Base-by-base conservation (phyloP, 1,140 invertebrate genomes). In the Atta cephalotes region DNA sequence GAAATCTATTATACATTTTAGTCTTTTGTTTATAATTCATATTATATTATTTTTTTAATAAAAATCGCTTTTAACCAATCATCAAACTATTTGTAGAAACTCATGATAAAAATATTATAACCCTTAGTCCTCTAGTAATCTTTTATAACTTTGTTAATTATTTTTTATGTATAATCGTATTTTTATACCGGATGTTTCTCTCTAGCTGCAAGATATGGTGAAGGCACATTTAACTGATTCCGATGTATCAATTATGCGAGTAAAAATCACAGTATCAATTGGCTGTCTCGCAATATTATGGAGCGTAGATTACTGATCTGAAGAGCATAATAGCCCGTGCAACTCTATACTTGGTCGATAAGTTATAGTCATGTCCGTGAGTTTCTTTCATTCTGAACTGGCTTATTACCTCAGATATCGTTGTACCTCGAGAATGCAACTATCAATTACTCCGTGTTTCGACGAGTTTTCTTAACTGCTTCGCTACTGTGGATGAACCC, bases 401-500 rank as follows among this genome's bases (percentile, higher is more conserved):
- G 25, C 53, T 82, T 62, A 45, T 60, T 72, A 72, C 25, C 53
- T 62, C 68, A 31, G 49, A 60, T 58, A 82, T 71, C 68, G 21
- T 12, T 12, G 9, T 31, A 16, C 60, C 71, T 65, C 28, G 56
- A 14, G 49, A 85, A 14, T 72, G 28, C 58, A 78, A 49, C 72
- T 49, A 25, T 63, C 62, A 88, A 88, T 89, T 89, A 89, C 31
- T 56, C 58, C 12, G 28, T 35, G 56, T 78, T 74, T 72, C 10
- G 85, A 72, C 28, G 58, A 68, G 56, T 89, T 25, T 74, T 18
- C 18, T 82, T 25, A 70, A 87, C 58, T 56, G n/a, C 51, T 2
- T 14, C 49, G 12, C 35, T 65, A 66, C 16, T 21, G 21, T 66
- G 45, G 18, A 49, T 79, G 6, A 18, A 49, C 62, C 28, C 16